phyloP scores from a whole-genome alignment of 53 echinoderm and acorn worm species.

The Holothuria scabra region DNA sequence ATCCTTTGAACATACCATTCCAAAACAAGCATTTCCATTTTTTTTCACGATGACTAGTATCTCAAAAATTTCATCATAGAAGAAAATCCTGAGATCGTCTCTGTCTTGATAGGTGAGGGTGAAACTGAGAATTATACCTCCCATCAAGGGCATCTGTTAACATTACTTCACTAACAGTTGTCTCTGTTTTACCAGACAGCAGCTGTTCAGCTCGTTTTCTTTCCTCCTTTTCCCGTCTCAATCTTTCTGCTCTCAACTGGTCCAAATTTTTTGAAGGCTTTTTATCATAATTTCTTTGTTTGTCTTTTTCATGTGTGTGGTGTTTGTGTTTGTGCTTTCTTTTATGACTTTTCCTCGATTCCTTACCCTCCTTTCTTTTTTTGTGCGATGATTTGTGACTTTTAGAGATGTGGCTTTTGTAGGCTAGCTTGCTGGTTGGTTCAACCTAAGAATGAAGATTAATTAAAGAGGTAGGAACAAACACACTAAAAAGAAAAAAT shows the following conservation, averaged over 20 bases:
- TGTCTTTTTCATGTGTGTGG: neutral
- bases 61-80: no score
- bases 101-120: slow-evolving; percentile 86
- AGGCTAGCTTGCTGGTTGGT: neutral
- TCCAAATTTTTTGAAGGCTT: slow-evolving; percentile 53
- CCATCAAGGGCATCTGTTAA: slow-evolving; percentile 71
- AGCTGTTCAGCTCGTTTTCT: slow-evolving; percentile 69
- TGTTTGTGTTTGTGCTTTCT: slow-evolving; percentile 59
- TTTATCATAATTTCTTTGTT: slow-evolving; percentile 32
- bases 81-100: slow-evolving; percentile 35
- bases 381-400: neutral
- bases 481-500: neutral
- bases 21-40: no score
- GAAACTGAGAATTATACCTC: slow-evolving; percentile 90
- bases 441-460: no score
- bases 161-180: slow-evolving; percentile 8
- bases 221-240: slow-evolving; percentile 79
- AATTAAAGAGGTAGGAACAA: neutral
- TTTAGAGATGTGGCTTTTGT: slow-evolving; percentile 34
- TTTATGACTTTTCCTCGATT: slow-evolving; percentile 50
- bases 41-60: no score
- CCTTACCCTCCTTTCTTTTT: slow-evolving; percentile 27
- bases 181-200: slow-evolving; percentile 66
- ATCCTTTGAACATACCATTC: no score
- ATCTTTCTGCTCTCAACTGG: slow-evolving; percentile 83